phyloP scores from a whole-genome alignment of 2,888 invertebrate genomes.

The Agrochola lychnidis region DNA sequence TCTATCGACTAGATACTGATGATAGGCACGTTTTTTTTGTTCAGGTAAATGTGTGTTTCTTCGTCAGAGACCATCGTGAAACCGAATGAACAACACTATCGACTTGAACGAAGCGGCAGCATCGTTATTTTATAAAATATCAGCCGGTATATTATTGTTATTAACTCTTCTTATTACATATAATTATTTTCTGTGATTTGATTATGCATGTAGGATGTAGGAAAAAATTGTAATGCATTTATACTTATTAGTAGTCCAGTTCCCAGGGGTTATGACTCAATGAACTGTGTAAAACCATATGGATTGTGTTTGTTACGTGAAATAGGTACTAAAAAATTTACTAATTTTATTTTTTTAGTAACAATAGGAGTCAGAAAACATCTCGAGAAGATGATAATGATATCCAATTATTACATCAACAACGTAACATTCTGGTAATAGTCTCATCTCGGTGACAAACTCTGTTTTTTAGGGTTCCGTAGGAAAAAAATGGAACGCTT shows the following conservation, averaged over 20 bases:
- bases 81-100: constrained; percentile 3
- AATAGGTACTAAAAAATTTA: too few species aligned
- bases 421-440: too few species aligned
- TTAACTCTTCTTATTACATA: background rate
- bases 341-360: too few species aligned
- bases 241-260: background rate
- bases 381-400: too few species aligned
- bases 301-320: too few species aligned
- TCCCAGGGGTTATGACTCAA: background rate
- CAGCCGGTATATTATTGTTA: constrained; percentile 4
- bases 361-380: too few species aligned
- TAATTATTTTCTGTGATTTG: background rate
- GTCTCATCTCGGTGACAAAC: too few species aligned
- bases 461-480: too few species aligned
- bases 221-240: background rate
- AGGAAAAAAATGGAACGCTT: too few species aligned
- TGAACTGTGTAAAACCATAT: too few species aligned
- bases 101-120: background rate
- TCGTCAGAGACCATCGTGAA: background rate
- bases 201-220: background rate
- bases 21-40: background rate
- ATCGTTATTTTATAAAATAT: background rate
- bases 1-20: background rate
- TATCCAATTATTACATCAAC: too few species aligned
- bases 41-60: background rate